phyloP scores from a whole-genome alignment of 2,113 vertebrate genomes.

The Sphyrna mokarran region DNA sequence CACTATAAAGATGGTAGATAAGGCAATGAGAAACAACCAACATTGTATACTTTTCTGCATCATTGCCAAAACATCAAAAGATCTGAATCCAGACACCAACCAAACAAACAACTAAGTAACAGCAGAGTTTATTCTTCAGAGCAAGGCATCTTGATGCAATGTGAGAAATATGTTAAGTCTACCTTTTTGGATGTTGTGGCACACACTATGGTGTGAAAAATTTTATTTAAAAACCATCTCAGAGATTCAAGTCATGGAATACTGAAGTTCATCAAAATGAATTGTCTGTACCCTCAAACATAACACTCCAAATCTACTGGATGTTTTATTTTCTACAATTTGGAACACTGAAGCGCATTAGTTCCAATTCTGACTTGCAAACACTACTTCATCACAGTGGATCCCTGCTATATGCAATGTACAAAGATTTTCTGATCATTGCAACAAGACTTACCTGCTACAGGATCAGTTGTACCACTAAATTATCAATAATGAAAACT shows the following conservation, averaged over 20 bases:
- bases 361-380: background rate
- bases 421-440: background rate
- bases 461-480: background rate
- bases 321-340: background rate
- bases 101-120: slow-evolving; percentile 13
- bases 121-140: background rate
- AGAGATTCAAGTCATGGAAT: background rate
- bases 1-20: slow-evolving; percentile 16
- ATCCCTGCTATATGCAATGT: background rate
- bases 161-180: background rate
- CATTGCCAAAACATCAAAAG: slow-evolving; percentile 4
- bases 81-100: background rate
- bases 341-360: background rate
- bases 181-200: background rate
- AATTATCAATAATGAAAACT: background rate
- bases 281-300: background rate
- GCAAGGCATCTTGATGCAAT: background rate
- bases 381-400: background rate
- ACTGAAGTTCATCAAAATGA: background rate
- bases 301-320: background rate
- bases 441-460: background rate
- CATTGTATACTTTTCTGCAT: background rate
- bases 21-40: slow-evolving; percentile 6
- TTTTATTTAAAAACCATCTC: background rate
- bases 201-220: background rate